Percentiles rank a stretch among this genome's conserved stretches.
Conservation (phyloP, 1,140 invertebrate genomes). For the Spodoptera litura region DNA sequence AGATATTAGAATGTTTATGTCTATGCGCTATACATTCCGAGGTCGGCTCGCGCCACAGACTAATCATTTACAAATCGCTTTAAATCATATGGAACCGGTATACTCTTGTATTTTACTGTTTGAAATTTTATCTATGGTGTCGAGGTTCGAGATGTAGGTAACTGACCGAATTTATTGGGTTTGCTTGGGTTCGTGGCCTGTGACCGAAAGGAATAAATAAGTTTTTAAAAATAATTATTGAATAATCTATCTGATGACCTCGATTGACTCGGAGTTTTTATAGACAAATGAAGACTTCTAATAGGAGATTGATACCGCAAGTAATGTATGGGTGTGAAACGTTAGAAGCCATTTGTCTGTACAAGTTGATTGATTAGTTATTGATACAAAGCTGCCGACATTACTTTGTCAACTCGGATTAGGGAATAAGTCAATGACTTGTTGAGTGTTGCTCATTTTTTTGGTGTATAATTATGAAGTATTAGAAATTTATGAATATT, state of each 20-base stretch:
- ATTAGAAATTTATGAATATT: not conserved
- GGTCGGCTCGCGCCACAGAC: conserved; percentile 12
- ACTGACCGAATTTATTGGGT: conserved; percentile 23
- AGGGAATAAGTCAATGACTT: not conserved
- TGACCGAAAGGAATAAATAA: conserved; percentile 31
- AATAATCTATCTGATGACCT: conserved; percentile 25
- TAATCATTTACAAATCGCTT: conserved; percentile 30
- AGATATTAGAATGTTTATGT: conserved; percentile 17
- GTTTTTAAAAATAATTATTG: conserved; percentile 11
- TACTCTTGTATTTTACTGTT: conserved; percentile 34
- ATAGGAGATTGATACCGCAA: conserved; percentile 1
- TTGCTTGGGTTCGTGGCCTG: conserved; percentile 9
- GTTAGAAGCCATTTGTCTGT: not conserved
- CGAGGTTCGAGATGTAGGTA: conserved; percentile 10
- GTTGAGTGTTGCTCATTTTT: not conserved
- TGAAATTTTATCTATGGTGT: conserved; percentile 35
- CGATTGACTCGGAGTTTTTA: conserved; percentile 7
- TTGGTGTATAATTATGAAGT: not conserved
- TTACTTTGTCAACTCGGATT: conserved; percentile 5
- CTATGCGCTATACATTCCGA: conserved; percentile 21
- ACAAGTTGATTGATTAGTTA: not conserved
- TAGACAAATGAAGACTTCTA: conserved; percentile 19
- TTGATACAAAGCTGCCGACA: not conserved
- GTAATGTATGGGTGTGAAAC: not conserved
- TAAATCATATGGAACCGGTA: conserved; percentile 40